A percentile compares a stretch with the other conserved stretches of the same genome.
Conservation (phyloP, 2,888 invertebrate genomes). For the Hydroisotoma schaefferi region DNA sequence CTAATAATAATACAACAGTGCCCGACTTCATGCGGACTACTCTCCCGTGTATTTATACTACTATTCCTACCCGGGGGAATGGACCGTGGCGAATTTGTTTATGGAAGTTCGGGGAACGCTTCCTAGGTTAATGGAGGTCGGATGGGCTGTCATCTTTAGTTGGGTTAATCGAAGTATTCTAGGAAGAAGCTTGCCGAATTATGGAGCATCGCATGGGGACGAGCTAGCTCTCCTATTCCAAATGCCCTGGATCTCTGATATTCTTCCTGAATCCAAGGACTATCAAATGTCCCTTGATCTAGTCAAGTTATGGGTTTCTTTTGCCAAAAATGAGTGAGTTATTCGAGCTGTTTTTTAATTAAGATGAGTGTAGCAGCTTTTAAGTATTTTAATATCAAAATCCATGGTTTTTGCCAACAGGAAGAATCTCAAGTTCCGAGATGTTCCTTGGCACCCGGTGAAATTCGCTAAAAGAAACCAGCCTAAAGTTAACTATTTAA, state of each 20-base stretch:
- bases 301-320: slow-evolving; percentile 37
- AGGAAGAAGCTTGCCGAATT: slow-evolving; percentile 34
- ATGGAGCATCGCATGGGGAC: slow-evolving; percentile 39
- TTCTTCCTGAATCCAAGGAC: slow-evolving; percentile 30
- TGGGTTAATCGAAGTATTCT: slow-evolving; percentile 33
- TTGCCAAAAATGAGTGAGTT: slow-evolving; percentile 28
- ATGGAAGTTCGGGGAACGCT: slow-evolving; percentile 32
- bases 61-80: slow-evolving; percentile 39
- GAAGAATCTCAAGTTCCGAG: slow-evolving; percentile 23
- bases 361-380: neutral
- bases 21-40: slow-evolving; percentile 21
- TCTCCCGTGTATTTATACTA: slow-evolving; percentile 37
- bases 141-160: slow-evolving; percentile 34
- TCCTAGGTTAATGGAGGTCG: slow-evolving; percentile 36
- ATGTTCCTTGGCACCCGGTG: slow-evolving; percentile 28
- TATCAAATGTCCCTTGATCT: slow-evolving; percentile 38
- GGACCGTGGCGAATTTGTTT: slow-evolving; percentile 39
- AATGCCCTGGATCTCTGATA: slow-evolving; percentile 38
- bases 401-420: slow-evolving; percentile 9
- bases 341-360: neutral
- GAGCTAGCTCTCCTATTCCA: slow-evolving; percentile 37
- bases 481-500: slow-evolving; percentile 27
- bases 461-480: slow-evolving; percentile 5
- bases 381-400: neutral
- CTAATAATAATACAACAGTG: no score